Conservation (phyloP, 2,113 vertebrate species). For the Sporophila hypoxantha region DNA sequence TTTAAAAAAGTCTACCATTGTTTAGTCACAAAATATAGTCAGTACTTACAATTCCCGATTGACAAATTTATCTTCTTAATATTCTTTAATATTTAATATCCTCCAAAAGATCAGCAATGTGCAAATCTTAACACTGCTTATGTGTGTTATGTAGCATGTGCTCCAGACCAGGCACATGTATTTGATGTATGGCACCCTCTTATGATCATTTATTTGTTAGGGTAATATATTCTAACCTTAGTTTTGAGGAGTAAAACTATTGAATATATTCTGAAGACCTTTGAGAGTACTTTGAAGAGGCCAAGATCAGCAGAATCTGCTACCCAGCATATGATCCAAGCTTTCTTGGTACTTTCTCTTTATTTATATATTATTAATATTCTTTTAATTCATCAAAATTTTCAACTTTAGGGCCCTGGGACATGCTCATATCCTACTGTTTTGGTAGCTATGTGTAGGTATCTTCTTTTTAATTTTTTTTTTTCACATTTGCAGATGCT, state of each 20-base stretch:
- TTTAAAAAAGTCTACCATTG: not conserved
- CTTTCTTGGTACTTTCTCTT: not conserved
- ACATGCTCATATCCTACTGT: not conserved
- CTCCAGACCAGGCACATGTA: not conserved
- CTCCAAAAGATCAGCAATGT: not conserved
- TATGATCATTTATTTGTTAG: conserved; percentile 8
- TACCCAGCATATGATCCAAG: not conserved
- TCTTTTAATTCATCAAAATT: conserved; percentile 39
- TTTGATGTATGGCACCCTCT: not conserved
- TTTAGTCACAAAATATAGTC: not conserved
- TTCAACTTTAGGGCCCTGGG: not conserved
- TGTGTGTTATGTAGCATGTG: not conserved
- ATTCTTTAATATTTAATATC: not conserved
- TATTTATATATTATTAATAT: conserved; percentile 39
- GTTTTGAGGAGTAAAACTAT: not conserved
- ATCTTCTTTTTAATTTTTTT: not conserved
- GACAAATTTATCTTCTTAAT: not conserved
- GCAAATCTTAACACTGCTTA: not conserved
- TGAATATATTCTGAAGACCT: conserved; percentile 14
- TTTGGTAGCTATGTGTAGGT: not conserved
- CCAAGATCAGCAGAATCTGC: not conserved
- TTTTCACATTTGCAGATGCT: not conserved
- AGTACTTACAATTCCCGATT: not conserved
- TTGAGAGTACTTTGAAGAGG: conserved; percentile 25
- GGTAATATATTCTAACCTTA: not conserved